These are phyloP conservation scores for Achlya flavicornis DNA, from an alignment of 2,888 invertebrate genomes.

Conservation along the genomic window DNA sequence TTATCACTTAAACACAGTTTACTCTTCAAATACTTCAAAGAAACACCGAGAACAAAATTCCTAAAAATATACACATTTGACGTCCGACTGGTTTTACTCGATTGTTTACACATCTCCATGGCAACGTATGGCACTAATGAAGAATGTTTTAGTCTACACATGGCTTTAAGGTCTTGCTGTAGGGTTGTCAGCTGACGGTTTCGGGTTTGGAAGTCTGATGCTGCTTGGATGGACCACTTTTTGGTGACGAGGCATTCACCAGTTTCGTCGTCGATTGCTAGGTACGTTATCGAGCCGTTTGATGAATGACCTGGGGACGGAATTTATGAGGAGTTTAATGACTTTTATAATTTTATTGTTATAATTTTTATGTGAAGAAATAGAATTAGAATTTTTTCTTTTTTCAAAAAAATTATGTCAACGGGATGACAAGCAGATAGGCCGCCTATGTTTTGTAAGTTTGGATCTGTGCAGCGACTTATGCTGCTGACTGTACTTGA, in stretches of 20 bases:
- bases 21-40: constrained; percentile 58
- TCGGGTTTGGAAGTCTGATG: constrained; percentile 68
- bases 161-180: constrained; percentile 90
- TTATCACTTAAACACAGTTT: constrained; percentile 58
- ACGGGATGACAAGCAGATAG: no score
- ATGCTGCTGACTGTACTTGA: no score
- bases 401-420: no score
- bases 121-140: constrained; percentile 91
- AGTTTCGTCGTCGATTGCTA: constrained; percentile 89
- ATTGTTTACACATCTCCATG: constrained; percentile 86
- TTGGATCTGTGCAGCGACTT: no score
- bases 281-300: constrained; percentile 89
- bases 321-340: no score
- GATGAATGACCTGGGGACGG: constrained; percentile 86
- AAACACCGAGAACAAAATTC: constrained; percentile 85
- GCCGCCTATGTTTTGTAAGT: no score
- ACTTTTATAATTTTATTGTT: no score
- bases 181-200: constrained; percentile 86
- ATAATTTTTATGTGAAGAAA: no score
- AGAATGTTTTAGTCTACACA: constrained; percentile 87
- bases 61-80: constrained; percentile 87
- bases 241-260: constrained; percentile 89
- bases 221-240: constrained; percentile 87
- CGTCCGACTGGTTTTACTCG: constrained; percentile 48
- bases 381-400: no score